Evolutionary conservation across 2,797 vertebrate species (phyloP).

Genomic region (Otolemur crassicaudatus): DNA sequence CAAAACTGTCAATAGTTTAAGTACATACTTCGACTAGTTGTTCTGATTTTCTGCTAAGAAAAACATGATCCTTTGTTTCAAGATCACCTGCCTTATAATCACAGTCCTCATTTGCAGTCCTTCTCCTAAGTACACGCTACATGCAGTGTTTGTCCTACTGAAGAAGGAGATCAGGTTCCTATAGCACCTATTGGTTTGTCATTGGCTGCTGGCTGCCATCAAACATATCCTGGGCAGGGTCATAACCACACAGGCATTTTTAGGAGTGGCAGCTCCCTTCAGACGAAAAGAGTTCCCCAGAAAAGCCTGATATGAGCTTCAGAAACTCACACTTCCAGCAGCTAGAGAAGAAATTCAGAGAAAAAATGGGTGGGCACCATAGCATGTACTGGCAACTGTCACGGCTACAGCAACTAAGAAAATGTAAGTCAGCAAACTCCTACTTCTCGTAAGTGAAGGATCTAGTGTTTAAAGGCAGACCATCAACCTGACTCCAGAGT

Average conservation of each 20-base stretch:
- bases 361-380: neutral
- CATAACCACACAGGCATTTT: neutral
- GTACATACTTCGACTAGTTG: no score
- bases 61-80: neutral
- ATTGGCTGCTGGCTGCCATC: neutral
- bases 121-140: neutral
- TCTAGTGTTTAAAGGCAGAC: neutral
- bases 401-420: neutral
- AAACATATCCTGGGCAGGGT: no score
- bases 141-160: neutral
- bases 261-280: no score
- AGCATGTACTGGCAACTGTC: no score
- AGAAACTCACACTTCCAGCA: neutral
- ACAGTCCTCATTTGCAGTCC: neutral
- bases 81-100: neutral
- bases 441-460: neutral
- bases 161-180: neutral
- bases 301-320: neutral
- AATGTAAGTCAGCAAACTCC: neutral
- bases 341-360: neutral
- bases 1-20: no score
- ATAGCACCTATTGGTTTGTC: neutral
- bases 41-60: neutral
- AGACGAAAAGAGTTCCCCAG: neutral
- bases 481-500: neutral